Conservation (phyloP, 2,888 invertebrate species). For the Iselma pallidipennis region DNA sequence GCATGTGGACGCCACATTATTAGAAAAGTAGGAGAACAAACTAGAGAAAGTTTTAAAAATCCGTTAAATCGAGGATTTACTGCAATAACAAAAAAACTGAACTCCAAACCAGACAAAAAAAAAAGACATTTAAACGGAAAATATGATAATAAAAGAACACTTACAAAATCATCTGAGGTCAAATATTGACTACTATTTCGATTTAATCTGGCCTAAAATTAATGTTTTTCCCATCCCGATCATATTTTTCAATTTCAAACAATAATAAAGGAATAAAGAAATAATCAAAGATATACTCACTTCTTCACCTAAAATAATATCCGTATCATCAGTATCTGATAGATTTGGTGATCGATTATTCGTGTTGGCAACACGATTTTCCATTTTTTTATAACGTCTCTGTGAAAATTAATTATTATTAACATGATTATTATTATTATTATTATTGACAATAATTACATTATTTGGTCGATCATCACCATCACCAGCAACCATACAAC, state of each 20-base stretch:
- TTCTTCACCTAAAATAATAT: constrained; percentile 63
- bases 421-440: not conserved
- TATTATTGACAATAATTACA: constrained; percentile 3
- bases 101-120: constrained; percentile 11
- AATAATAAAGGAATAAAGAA: not conserved
- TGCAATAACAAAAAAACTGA: constrained; percentile 16
- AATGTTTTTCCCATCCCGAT: not conserved
- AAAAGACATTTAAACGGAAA: constrained; percentile 2
- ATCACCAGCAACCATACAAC: constrained; percentile 46
- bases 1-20: too few relatives aligned
- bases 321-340: constrained; percentile 58
- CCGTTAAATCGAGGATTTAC: constrained; percentile 1
- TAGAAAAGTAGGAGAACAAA: too few relatives aligned
- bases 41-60: too few relatives aligned
- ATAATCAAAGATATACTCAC: constrained; percentile 47
- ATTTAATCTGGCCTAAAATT: constrained; percentile 34
- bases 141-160: constrained; percentile 36
- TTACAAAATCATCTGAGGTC: constrained; percentile 44
- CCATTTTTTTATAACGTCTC: constrained; percentile 41
- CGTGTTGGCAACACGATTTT: constrained; percentile 44
- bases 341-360: constrained; percentile 34
- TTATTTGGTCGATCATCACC: constrained; percentile 10
- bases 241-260: not conserved
- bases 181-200: constrained; percentile 34
- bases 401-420: constrained; percentile 25